A percentile compares a stretch with the other conserved stretches of the same genome.
These are phyloP conservation scores for Stenotaenia linearis DNA, from an alignment of 2,888 invertebrate genomes.

Conservation along the genomic window DNA sequence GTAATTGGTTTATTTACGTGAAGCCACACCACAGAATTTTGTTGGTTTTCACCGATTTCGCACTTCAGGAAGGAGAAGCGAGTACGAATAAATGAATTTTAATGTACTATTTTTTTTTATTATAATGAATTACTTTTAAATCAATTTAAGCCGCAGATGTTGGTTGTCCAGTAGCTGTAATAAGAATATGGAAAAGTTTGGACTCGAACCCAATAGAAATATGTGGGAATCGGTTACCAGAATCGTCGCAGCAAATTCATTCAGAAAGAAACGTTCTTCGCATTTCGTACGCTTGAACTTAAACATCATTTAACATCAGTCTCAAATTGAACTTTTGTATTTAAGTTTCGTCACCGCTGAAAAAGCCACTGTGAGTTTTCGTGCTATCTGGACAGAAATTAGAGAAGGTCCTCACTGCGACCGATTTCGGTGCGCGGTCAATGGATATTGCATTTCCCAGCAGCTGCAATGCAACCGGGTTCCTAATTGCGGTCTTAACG, in stretches of 20 bases:
- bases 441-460: constrained; percentile 71
- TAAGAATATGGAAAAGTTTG: constrained; percentile 79
- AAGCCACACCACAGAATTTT: constrained; percentile 79
- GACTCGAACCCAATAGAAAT: constrained; percentile 76
- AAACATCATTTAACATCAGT: neutral
- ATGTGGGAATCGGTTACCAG: constrained; percentile 74
- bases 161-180: constrained; percentile 85
- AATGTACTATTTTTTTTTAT: neutral
- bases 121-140: neutral
- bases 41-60: constrained; percentile 84
- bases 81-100: neutral
- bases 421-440: constrained; percentile 65
- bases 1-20: constrained; percentile 94
- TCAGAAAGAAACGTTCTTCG: constrained; percentile 81
- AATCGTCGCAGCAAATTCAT: constrained; percentile 74
- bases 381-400: constrained; percentile 92
- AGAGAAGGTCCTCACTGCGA: constrained; percentile 56
- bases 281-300: constrained; percentile 63
- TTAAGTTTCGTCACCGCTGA: constrained; percentile 88
- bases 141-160: constrained; percentile 49
- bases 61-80: constrained; percentile 64
- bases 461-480: constrained; percentile 69
- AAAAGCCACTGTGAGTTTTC: constrained; percentile 88
- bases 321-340: constrained; percentile 35
- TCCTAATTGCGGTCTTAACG: constrained; percentile 77